A percentile compares a stretch with the other conserved stretches of the same genome.
Evolutionary conservation across 2,113 vertebrate species (phyloP).

Genomic region (Chaetops frenatus): DNA sequence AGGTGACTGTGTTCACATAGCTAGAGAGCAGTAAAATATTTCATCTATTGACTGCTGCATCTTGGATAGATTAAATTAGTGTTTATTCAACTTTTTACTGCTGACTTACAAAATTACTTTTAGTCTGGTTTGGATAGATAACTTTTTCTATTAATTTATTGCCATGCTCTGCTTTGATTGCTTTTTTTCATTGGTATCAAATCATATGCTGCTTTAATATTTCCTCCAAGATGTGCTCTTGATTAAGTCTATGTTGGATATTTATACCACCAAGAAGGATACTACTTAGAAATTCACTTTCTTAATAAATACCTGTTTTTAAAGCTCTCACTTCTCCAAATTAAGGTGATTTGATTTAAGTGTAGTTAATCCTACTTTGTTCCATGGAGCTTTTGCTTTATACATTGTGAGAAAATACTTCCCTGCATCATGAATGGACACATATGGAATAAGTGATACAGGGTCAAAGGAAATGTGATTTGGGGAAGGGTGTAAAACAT

Average conservation of each 20-base stretch:
- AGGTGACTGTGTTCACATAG: background rate
- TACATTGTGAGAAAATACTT: background rate
- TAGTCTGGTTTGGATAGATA: constrained; percentile 56
- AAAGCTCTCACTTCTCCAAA: background rate
- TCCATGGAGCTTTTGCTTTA: background rate
- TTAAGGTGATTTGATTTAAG: background rate
- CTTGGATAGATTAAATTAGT: constrained; percentile 45
- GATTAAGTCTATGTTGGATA: constrained; percentile 33
- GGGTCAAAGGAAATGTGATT: background rate
- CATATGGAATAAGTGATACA: background rate
- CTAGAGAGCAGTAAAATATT: constrained; percentile 17
- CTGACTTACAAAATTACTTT: constrained; percentile 60
- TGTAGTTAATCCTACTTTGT: background rate
- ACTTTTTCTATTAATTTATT: constrained; percentile 62
- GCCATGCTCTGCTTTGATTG: constrained; percentile 55
- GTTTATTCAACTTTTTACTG: constrained; percentile 58
- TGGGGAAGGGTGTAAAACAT: background rate
- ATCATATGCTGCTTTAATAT: constrained; percentile 55
- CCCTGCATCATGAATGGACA: background rate
- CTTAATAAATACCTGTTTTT: constrained; percentile 29
- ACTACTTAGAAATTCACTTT: constrained; percentile 11
- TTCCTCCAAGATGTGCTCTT: constrained; percentile 26
- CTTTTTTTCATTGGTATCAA: constrained; percentile 50
- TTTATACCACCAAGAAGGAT: constrained; percentile 17
- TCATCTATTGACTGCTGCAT: constrained; percentile 29